Evolutionary conservation across 1,140 invertebrate genomes (phyloP).

Genomic region (Tetragnatha versicolor): DNA sequence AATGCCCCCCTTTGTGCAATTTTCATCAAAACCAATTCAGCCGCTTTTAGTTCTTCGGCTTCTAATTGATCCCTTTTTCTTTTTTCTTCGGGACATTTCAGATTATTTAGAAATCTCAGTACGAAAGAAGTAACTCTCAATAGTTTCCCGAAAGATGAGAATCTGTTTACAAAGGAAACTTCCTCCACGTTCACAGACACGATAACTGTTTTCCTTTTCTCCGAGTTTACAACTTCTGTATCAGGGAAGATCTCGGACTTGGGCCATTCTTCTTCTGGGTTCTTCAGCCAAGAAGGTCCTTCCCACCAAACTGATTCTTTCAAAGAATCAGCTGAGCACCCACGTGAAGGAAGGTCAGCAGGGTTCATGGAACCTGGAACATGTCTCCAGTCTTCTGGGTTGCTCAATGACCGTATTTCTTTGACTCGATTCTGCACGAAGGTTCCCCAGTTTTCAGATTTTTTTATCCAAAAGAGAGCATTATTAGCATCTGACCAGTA

Average conservation of each 20-base stretch:
- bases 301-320: not conserved
- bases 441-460: not conserved
- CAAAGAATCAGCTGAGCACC: not conserved
- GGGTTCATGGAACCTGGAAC: not conserved
- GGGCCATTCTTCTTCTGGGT: not conserved
- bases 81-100: not conserved
- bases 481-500: not conserved
- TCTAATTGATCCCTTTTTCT: not conserved
- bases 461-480: not conserved
- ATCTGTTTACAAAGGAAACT: not conserved
- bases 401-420: not conserved
- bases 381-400: not conserved
- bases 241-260: not conserved
- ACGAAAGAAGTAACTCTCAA: not conserved
- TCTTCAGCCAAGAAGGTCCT: not conserved
- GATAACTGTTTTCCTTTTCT: not conserved
- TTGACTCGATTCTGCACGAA: not conserved
- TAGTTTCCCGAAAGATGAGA: not conserved
- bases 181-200: not conserved
- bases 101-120: not conserved
- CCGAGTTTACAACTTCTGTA: not conserved
- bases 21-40: not conserved
- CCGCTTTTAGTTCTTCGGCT: not conserved
- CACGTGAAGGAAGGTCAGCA: not conserved
- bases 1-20: not conserved